These are phyloP conservation scores for Scaptomyza tumidula DNA, from an alignment of 2,888 invertebrate genomes.

Conservation along the genomic window DNA sequence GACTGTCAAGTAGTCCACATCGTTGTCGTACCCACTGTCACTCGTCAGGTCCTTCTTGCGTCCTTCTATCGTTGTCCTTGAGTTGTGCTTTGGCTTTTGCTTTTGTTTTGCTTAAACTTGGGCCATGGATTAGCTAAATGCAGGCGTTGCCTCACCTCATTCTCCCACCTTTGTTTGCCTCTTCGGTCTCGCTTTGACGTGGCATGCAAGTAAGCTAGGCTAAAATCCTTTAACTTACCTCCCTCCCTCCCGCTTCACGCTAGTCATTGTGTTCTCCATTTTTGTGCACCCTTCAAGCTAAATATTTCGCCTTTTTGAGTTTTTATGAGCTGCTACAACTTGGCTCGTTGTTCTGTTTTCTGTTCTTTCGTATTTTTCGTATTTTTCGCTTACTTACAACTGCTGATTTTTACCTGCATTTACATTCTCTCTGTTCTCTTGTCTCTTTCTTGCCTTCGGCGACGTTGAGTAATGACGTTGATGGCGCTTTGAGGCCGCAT, in stretches of 20 bases:
- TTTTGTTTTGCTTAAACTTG: conserved; percentile 70
- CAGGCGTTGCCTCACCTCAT: conserved; percentile 31
- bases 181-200: background rate
- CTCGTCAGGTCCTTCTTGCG: conserved; percentile 39
- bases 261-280: conserved; percentile 17
- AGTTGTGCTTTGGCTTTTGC: conserved; percentile 50
- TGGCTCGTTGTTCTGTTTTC: conserved; percentile 24
- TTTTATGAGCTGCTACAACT: conserved; percentile 73
- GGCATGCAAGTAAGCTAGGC: conserved; percentile 43
- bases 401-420: conserved; percentile 57
- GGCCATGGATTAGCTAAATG: conserved; percentile 74
- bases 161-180: conserved; percentile 9
- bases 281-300: conserved; percentile 63
- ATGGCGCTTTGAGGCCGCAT: conserved; percentile 21
- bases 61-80: conserved; percentile 44
- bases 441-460: conserved; percentile 9
- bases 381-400: conserved; percentile 58
- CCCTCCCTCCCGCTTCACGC: background rate
- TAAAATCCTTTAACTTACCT: background rate
- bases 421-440: background rate
- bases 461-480: conserved; percentile 48
- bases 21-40: conserved; percentile 51
- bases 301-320: conserved; percentile 70
- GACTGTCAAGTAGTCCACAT: conserved; percentile 74
- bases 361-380: no score